Evolutionary conservation across 2,797 vertebrate species (phyloP), one percentile per base, ranked within the genome.

Genomic region (Mus caroli): DNA sequence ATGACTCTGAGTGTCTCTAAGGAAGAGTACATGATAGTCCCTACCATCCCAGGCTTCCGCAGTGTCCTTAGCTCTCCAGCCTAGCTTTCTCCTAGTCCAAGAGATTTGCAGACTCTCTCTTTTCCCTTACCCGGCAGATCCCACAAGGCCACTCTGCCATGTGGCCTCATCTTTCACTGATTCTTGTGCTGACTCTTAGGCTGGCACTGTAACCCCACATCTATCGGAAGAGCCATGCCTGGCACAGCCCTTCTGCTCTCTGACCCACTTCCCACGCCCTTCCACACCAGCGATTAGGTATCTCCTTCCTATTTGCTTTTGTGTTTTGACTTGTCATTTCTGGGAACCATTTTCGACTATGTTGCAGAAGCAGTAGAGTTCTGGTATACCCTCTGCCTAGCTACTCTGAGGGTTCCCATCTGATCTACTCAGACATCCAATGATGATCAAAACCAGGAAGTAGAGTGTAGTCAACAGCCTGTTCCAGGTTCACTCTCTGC

Each of bases 401-500:
- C 10, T 13, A 26, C 56, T 15, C 52, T 73, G 26, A 31, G 62
- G 34, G 73, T 19, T 19, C 19, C 19, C 10, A 0, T 24, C 0
- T 3, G 1, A 50, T 50, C 50, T 50, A 50, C 17, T 0, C 7
- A 80, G 56, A 46, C 17, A 1, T 0, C 20, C 37, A 37, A 15
- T n/a, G 0, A 15, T 15, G 54, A 19, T 7, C 77, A 50, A 28
- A 88, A 31, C 34, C 60, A 54, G 75, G 58, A 58, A n/a, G 6
- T 7, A 40, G 43, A n/a, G 14, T 15, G 43, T 6, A 24, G 20
- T 28, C n/a, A 46, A 19, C 14, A 50, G 13, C 31, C 7, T 24
- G 24, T 6, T 0, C 19, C 4, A 3, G 17, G 8, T 17, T 50
- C 7, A 3, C 52, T 3, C 14, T 0, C 37, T n/a, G 15, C 31